These are phyloP conservation scores for Sebastes hubbsi DNA, from an alignment of 2,797 vertebrate genomes.

Conservation along the genomic window DNA sequence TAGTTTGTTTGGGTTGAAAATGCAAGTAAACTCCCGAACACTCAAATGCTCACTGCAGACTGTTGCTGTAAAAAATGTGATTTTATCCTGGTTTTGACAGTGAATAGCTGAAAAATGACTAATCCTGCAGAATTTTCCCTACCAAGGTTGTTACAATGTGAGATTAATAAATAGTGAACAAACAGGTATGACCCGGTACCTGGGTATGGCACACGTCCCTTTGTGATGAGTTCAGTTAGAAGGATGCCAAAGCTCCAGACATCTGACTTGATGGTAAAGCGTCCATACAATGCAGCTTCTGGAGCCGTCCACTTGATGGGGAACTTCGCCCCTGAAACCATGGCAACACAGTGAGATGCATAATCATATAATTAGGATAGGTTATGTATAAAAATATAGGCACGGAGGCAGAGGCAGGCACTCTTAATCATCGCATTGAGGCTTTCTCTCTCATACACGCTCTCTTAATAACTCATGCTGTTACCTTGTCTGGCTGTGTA, in stretches of 20 bases:
- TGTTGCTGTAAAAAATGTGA: background rate
- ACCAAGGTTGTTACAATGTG: background rate
- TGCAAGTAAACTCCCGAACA: background rate
- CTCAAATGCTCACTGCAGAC: background rate
- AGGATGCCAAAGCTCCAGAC: conserved; percentile 98
- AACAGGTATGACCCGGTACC: conserved; percentile 71
- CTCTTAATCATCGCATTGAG: conserved; percentile 39
- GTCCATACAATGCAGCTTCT: conserved; percentile 93
- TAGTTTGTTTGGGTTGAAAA: conserved; percentile 1
- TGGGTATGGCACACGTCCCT: conserved; percentile 96
- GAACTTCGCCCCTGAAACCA: conserved; percentile 92
- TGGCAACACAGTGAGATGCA: conserved; percentile 63
- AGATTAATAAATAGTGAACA: background rate
- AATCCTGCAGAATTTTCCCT: background rate
- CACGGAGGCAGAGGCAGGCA: conserved; percentile 45
- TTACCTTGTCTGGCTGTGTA: conserved; percentile 96
- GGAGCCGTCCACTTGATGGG: conserved; percentile 99
- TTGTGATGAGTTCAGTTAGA: conserved; percentile 95
- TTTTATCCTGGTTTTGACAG: background rate
- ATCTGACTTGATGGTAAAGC: conserved; percentile 97
- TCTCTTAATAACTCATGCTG: background rate
- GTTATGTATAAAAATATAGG: conserved; percentile 61
- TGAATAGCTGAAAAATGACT: background rate
- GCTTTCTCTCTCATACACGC: background rate
- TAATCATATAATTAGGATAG: conserved; percentile 59